phyloP scores from a whole-genome alignment of 2,888 invertebrate genomes.

The Aproaerema taeniolella region DNA sequence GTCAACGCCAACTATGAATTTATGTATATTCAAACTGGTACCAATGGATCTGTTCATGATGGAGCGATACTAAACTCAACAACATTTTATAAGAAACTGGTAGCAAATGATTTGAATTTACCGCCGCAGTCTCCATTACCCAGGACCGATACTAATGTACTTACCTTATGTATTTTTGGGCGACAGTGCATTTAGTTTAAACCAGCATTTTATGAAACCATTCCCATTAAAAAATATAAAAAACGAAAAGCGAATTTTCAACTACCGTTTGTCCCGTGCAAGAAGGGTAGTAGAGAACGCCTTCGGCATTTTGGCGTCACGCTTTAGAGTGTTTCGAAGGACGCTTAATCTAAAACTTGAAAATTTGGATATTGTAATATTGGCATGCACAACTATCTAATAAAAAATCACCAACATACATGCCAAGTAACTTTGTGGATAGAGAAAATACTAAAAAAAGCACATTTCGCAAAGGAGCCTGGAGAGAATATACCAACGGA shows the following conservation, averaged over 20 bases:
- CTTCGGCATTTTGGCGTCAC: constrained; percentile 1
- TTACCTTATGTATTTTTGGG: not conserved
- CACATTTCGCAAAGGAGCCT: constrained; percentile 6
- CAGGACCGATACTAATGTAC: too few relatives aligned
- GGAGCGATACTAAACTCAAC: constrained; percentile 13
- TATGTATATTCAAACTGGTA: constrained; percentile 19
- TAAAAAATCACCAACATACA: constrained; percentile 11
- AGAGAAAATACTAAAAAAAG: constrained; percentile 7
- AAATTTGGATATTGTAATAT: constrained; percentile 11
- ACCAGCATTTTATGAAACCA: constrained; percentile 1
- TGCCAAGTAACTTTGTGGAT: constrained; percentile 9
- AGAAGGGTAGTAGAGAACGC: constrained; percentile 2
- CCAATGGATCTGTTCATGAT: constrained; percentile 19
- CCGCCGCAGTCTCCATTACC: constrained; percentile 2
- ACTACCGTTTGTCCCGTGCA: constrained; percentile 3
- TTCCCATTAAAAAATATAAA: not conserved
- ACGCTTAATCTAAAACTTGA: constrained; percentile 8
- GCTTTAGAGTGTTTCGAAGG: not conserved
- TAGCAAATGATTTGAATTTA: not conserved
- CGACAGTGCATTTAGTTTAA: constrained; percentile 1
- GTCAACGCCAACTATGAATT: constrained; percentile 23
- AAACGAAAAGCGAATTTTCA: not conserved
- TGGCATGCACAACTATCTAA: too few relatives aligned
- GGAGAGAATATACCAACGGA: constrained; percentile 5
- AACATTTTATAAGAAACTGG: constrained; percentile 11